Conservation (phyloP, 2,888 invertebrate species). For the Periphyllus acericola region DNA sequence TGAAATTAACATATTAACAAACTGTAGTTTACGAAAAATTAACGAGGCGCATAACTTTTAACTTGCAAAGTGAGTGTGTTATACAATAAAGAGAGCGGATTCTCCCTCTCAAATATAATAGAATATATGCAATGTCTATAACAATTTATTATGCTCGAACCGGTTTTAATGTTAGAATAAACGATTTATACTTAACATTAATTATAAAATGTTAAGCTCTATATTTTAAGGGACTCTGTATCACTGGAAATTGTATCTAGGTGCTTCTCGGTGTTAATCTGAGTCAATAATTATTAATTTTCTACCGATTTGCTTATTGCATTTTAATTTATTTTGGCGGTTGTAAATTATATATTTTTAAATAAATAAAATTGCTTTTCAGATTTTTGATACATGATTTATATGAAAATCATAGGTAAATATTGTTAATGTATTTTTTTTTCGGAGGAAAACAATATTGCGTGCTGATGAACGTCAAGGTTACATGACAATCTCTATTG, state of each 20-base stretch:
- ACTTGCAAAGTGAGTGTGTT: slow-evolving; percentile 29
- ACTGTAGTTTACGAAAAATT: not conserved
- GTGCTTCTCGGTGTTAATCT: not conserved
- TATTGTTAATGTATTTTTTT: not conserved
- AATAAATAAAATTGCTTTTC: not conserved
- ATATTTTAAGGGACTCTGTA: not conserved
- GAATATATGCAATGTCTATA: not conserved
- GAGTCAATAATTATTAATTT: too few species aligned
- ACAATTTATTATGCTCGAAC: not conserved
- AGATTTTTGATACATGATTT: too few species aligned
- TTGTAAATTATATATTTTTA: too few species aligned
- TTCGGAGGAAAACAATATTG: slow-evolving; percentile 47
- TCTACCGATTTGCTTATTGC: too few species aligned
- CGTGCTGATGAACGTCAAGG: slow-evolving; percentile 50
- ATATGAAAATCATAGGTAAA: not conserved
- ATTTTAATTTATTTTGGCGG: too few species aligned
- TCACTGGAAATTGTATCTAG: too few species aligned
- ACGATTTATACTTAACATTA: slow-evolving; percentile 19
- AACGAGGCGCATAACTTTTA: not conserved
- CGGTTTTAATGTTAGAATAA: slow-evolving; percentile 12
- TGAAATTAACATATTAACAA: not conserved
- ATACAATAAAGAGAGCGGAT: slow-evolving; percentile 56
- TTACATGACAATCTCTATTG: slow-evolving; percentile 55
- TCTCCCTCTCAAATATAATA: not conserved
- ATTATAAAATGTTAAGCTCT: not conserved